A percentile compares a stretch with the other conserved stretches of the same genome.
Conservation (phyloP, 2,113 vertebrate genomes). For the Parus major region DNA sequence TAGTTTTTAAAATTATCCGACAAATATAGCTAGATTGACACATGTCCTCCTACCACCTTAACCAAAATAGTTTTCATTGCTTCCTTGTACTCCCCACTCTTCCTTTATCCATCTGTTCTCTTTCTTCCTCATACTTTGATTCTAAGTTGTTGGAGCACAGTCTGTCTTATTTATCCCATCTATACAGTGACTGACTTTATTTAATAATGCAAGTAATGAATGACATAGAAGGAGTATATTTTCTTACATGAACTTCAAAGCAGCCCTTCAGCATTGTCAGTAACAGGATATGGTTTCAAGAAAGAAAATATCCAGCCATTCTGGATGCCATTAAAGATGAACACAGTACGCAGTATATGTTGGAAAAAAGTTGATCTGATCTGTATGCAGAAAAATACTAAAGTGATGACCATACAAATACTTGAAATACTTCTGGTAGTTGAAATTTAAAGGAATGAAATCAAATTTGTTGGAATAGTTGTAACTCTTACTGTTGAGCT, state of each 20-base stretch:
- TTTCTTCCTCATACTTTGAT: neutral
- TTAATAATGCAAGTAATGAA: neutral
- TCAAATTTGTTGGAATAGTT: neutral
- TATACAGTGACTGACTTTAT: neutral
- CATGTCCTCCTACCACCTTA: constrained; percentile 48
- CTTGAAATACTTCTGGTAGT: neutral
- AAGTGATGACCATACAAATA: neutral
- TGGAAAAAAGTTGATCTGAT: neutral
- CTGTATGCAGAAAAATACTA: neutral
- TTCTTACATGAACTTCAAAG: neutral
- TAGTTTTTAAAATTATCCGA: neutral
- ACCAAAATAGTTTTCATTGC: constrained; percentile 45
- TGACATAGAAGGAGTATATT: neutral
- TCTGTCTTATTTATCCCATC: neutral
- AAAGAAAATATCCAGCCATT: neutral
- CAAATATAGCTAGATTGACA: constrained; percentile 39
- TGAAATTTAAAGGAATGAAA: neutral
- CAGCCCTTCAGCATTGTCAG: neutral
- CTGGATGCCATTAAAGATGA: neutral
- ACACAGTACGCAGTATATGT: neutral
- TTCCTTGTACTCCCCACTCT: constrained; percentile 32
- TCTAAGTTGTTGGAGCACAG: neutral
- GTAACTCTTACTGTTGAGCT: neutral
- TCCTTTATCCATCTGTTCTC: constrained; percentile 57
- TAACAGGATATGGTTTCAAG: neutral